These are phyloP conservation scores for Nothoprocta perdicaria DNA, from an alignment of 2,113 vertebrate species.

Conservation along the genomic window DNA sequence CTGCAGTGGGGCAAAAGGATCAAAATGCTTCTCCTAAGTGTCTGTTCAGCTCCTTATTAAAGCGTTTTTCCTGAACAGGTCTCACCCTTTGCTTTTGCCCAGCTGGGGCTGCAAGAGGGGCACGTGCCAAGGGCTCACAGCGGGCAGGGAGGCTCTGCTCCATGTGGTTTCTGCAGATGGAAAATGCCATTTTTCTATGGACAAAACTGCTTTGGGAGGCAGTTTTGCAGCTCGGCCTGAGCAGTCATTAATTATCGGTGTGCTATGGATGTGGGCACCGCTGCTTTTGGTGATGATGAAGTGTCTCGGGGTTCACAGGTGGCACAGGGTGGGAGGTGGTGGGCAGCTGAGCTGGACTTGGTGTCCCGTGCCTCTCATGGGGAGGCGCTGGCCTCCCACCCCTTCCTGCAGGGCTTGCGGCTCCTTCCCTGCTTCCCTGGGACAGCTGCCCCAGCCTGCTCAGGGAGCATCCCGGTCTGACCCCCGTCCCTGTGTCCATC, in stretches of 20 bases:
- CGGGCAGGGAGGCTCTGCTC: not conserved
- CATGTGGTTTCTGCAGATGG: not conserved
- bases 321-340: accelerated
- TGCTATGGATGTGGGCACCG: not conserved
- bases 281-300: not conserved
- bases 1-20: accelerated
- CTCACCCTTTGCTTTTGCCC: not conserved
- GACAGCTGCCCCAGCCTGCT: not conserved
- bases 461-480: not conserved
- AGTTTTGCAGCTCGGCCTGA: not conserved
- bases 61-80: not conserved
- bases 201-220: accelerated
- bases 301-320: not conserved
- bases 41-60: conserved; percentile 26
- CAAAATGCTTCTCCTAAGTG: not conserved
- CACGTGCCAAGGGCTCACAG: not conserved
- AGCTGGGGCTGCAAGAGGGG: not conserved
- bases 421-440: not conserved
- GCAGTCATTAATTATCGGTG: not conserved
- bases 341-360: not conserved
- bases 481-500: not conserved
- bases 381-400: not conserved
- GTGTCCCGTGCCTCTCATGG: not conserved
- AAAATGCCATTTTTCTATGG: accelerated
- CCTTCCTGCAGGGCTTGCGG: not conserved